Evolutionary conservation across 2,113 vertebrate genomes (phyloP), one percentile per base, ranked within the genome.

Genomic region (Macquaria ambigua): DNA sequence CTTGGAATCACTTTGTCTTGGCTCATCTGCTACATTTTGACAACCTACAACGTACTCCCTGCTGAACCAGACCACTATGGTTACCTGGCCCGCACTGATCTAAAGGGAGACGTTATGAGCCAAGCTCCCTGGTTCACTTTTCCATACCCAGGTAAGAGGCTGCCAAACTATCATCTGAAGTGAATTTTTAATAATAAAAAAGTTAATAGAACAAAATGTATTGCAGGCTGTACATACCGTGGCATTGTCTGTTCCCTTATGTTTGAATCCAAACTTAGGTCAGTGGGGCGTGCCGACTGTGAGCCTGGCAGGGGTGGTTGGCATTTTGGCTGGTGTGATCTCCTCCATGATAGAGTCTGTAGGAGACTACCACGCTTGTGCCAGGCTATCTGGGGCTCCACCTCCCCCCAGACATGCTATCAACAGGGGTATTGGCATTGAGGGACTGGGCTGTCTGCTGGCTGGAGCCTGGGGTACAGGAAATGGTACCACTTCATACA

Each of bases 321-420:
- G 98, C 61, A 97, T 99, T 92, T 86, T 98, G 2, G 97, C 98
- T 0, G 98, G 97, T 2, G 96, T 99, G 59, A 96, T 98, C 55
- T 97, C 98, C 52, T 99, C 98, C 73, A 98, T 99, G 97, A 94
- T 99, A 81, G 98, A 99, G 86, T 99, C 98, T 0, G 95, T 99
- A 37, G 98, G 98, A 0, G 98, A 99, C 89, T 99, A 99, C 81
- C 97, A 98, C 0, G 97, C 98, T 28, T 99, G 98, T 12, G 98
- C 98, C 58, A 96, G 97, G 31, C 95, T 99, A 23, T 96, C 96
- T 0, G 97, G 98, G 0, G 98, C 97, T 7, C 98, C 98, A 0
- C 96, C 97, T 0, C 98, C 98, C 0, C 97, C 98, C 0, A 96
- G 95, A 87, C 97, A 99, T 0, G 98, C 98, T 61, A 94, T 99